Conservation (phyloP, 2,888 invertebrate genomes). For the Orthosia gracilis region DNA sequence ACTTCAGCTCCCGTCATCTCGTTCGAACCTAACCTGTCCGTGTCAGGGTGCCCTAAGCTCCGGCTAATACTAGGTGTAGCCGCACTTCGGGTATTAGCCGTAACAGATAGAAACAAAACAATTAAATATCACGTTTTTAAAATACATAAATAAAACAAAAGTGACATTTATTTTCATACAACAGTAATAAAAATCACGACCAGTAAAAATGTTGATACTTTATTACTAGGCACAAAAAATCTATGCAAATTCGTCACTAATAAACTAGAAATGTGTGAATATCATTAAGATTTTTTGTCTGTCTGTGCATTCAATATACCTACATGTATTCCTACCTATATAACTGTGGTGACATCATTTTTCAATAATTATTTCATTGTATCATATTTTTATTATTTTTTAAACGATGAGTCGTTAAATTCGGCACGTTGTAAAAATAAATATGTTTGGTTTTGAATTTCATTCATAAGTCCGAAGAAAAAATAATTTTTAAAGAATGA, state of each 20-base stretch:
- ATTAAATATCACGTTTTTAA: neutral
- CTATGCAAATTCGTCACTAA: constrained; percentile 43
- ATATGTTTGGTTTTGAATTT: neutral
- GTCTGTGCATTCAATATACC: constrained; percentile 5
- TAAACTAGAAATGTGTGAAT: constrained; percentile 33
- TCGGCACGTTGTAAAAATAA: constrained; percentile 12
- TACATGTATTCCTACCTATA: neutral
- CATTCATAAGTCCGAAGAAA: neutral
- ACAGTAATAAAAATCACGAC: neutral
- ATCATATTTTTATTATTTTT: constrained; percentile 25
- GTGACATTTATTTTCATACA: constrained; percentile 25
- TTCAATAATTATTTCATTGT: constrained; percentile 7
- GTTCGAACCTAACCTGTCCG: too few species aligned
- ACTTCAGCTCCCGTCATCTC: too few species aligned
- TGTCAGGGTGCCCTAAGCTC: too few species aligned
- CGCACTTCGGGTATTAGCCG: too few species aligned
- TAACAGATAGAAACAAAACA: too few species aligned
- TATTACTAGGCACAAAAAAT: constrained; percentile 28
- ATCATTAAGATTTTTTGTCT: constrained; percentile 25
- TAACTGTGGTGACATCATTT: constrained; percentile 35
- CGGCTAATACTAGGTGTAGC: too few species aligned
- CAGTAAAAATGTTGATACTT: constrained; percentile 5
- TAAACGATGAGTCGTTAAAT: constrained; percentile 22
- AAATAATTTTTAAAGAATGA: neutral
- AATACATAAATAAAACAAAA: neutral